Conservation (phyloP, 2,113 vertebrate genomes). For the Enhydra lutris region DNA sequence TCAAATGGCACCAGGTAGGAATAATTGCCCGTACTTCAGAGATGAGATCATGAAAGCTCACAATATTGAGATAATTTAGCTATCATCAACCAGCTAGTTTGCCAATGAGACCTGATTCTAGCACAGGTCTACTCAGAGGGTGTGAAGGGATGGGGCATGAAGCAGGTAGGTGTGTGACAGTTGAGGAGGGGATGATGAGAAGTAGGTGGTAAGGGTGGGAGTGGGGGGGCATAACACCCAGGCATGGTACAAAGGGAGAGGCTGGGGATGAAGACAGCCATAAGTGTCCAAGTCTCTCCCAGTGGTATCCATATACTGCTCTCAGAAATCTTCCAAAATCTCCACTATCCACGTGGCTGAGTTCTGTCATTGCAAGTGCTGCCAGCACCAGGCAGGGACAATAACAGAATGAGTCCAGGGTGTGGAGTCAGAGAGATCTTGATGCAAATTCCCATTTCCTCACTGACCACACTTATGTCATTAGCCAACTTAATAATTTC, state of each 20-base stretch:
- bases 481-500: conserved; percentile 5
- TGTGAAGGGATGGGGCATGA: background rate
- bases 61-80: background rate
- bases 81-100: background rate
- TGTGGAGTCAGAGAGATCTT: background rate
- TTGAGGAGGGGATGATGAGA: background rate
- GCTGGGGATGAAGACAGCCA: background rate
- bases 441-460: background rate
- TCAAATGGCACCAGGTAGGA: background rate
- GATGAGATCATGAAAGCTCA: background rate
- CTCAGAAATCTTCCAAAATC: background rate
- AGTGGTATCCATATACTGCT: background rate
- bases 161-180: too few relatives aligned
- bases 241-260: background rate
- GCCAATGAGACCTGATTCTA: background rate
- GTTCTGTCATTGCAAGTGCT: background rate
- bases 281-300: background rate
- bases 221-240: background rate
- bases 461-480: background rate
- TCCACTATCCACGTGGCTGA: background rate
- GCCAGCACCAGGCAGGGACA: background rate
- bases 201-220: background rate
- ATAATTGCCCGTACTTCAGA: background rate
- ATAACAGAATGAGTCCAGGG: background rate
- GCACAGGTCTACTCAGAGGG: background rate